phyloP scores from a whole-genome alignment of 1,140 invertebrate species.

The Drosophila nigromelanica region DNA sequence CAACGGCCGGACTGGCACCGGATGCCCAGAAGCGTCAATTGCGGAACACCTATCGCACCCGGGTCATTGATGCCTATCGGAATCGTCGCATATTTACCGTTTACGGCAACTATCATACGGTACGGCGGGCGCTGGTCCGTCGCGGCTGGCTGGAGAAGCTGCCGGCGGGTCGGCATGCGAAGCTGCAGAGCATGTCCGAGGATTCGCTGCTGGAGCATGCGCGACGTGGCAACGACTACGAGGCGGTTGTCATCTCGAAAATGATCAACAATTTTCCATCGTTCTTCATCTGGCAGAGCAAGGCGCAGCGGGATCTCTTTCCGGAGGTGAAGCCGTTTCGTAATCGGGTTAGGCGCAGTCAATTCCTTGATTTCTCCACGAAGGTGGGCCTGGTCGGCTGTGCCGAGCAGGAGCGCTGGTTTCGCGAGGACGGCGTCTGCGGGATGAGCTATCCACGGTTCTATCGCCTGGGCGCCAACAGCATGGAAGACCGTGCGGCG shows the following conservation, averaged over 20 bases:
- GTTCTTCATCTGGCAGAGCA: conserved; percentile 86
- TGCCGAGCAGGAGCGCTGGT: conserved; percentile 86
- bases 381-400: conserved; percentile 87
- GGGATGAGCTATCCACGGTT: conserved; percentile 86
- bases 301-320: conserved; percentile 68
- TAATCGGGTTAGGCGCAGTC: conserved; percentile 85
- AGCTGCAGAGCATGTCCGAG: conserved; percentile 80
- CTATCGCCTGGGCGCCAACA: conserved; percentile 85
- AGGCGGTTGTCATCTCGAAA: conserved; percentile 85
- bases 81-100: conserved; percentile 79
- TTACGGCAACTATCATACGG: conserved; percentile 73
- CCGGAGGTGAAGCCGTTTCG: conserved; percentile 84
- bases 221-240: conserved; percentile 73
- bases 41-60: conserved; percentile 62
- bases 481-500: conserved; percentile 83
- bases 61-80: conserved; percentile 79
- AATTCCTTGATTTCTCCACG: conserved; percentile 85
- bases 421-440: conserved; percentile 85
- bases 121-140: conserved; percentile 84
- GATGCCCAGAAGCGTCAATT: conserved; percentile 60
- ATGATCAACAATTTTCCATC: conserved; percentile 85
- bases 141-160: conserved; percentile 88
- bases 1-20: conserved; percentile 7
- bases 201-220: conserved; percentile 69
- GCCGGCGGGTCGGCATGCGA: conserved; percentile 63